These are phyloP conservation scores for Spodoptera litura DNA, from an alignment of 1,140 invertebrate genomes.

Conservation along the genomic window DNA sequence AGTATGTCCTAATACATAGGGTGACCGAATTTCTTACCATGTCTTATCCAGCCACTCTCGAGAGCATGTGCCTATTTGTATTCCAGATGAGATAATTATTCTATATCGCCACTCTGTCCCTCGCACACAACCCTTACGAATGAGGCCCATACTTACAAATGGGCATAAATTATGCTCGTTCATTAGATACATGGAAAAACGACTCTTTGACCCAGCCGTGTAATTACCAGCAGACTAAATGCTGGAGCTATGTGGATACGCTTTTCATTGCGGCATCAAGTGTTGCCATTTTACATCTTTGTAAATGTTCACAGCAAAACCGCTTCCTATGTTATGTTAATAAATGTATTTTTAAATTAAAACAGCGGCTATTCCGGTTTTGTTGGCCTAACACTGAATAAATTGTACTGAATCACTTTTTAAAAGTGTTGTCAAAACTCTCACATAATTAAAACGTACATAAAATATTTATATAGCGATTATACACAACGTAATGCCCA, in stretches of 20 bases:
- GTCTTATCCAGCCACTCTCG: too few species aligned
- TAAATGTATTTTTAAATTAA: background rate
- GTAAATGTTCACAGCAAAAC: background rate
- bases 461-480: slow-evolving; percentile 34
- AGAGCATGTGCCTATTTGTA: background rate
- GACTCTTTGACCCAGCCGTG: slow-evolving; percentile 50
- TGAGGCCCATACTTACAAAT: slow-evolving; percentile 50
- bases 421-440: slow-evolving; percentile 14
- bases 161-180: slow-evolving; percentile 57
- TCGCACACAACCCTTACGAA: background rate
- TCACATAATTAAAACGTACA: slow-evolving; percentile 33
- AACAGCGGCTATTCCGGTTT: background rate
- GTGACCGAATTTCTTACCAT: too few species aligned
- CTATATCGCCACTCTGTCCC: background rate
- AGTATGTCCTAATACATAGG: too few species aligned
- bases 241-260: background rate
- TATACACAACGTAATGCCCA: slow-evolving; percentile 18
- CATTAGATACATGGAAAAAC: slow-evolving; percentile 58
- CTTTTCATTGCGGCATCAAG: slow-evolving; percentile 9
- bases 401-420: slow-evolving; percentile 8
- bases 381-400: background rate
- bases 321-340: background rate
- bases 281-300: background rate
- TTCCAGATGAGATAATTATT: background rate
- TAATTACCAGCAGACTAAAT: slow-evolving; percentile 49